Evolutionary conservation across 2,113 vertebrate species (phyloP).

Genomic region (Vireo altiloquus): DNA sequence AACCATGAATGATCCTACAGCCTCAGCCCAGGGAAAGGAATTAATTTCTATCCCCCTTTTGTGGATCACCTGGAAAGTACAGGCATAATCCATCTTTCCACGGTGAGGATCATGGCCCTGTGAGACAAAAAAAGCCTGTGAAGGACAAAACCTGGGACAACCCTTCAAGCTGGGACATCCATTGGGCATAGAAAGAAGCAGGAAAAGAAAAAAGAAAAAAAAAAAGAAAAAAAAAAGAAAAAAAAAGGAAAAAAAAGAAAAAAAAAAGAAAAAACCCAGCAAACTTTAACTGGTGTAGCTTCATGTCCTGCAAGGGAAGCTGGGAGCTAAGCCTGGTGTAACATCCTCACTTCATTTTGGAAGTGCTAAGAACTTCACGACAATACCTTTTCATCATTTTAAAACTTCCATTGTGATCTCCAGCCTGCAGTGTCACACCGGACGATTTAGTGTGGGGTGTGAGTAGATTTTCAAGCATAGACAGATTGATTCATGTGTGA

Average conservation of each 20-base stretch:
- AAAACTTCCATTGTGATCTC: background rate
- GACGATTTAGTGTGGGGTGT: background rate
- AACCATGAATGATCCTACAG: background rate
- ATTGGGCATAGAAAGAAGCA: background rate
- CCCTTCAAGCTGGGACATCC: background rate
- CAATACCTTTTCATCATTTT: background rate
- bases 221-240: background rate
- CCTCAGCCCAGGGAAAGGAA: background rate
- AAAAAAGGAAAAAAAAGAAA: background rate
- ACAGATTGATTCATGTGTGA: background rate
- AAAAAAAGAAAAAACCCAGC: too few relatives aligned
- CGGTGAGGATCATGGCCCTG: background rate
- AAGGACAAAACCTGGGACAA: background rate
- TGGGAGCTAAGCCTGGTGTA: background rate
- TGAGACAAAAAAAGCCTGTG: background rate
- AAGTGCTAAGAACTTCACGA: background rate
- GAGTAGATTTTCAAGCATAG: background rate
- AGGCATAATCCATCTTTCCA: background rate
- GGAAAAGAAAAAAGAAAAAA: background rate
- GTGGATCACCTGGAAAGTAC: background rate
- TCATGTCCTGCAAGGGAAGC: accelerated
- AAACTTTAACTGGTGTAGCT: background rate
- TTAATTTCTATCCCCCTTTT: background rate
- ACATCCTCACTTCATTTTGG: background rate
- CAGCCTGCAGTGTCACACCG: background rate